Percentiles rank a stretch among this genome's conserved stretches.
phyloP scores from a whole-genome alignment of 2,888 invertebrate species.

The Pyrrhosoma nymphula region DNA sequence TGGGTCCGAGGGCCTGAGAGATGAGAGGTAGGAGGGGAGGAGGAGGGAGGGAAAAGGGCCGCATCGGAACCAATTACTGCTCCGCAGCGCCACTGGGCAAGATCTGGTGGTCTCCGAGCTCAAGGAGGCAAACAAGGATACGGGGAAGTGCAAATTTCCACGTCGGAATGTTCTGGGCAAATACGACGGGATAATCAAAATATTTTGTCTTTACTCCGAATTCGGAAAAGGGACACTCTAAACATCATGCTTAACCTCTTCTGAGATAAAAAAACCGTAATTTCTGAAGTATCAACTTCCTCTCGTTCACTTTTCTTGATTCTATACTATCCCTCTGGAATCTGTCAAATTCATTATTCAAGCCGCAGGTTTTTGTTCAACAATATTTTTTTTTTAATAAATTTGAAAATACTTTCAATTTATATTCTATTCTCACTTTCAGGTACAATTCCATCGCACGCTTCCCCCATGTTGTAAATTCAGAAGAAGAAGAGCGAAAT shows the following conservation, averaged over 20 bases:
- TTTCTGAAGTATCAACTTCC: neutral
- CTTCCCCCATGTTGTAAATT: too few species aligned
- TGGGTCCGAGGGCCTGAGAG: neutral
- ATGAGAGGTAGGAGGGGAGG: neutral
- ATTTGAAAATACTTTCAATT: too few species aligned
- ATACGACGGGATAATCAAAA: neutral
- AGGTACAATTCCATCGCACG: too few species aligned
- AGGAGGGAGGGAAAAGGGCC: neutral
- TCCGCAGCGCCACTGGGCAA: constrained; percentile 12
- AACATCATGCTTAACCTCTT: neutral
- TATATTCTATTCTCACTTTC: too few species aligned
- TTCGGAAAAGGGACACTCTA: neutral
- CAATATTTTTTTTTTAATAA: too few species aligned
- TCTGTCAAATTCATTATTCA: too few species aligned
- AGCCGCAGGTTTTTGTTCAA: too few species aligned
- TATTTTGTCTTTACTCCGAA: neutral
- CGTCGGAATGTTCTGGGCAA: neutral
- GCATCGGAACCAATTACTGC: neutral
- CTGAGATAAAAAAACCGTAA: neutral
- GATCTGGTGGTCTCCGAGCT: neutral
- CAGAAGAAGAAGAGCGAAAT: too few species aligned
- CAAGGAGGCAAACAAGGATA: neutral
- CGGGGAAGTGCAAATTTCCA: neutral
- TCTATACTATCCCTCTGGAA: too few species aligned
- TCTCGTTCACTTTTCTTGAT: neutral